Base-by-base conservation (phyloP, 2,888 invertebrate genomes). In the Mantis religiosa region DNA sequence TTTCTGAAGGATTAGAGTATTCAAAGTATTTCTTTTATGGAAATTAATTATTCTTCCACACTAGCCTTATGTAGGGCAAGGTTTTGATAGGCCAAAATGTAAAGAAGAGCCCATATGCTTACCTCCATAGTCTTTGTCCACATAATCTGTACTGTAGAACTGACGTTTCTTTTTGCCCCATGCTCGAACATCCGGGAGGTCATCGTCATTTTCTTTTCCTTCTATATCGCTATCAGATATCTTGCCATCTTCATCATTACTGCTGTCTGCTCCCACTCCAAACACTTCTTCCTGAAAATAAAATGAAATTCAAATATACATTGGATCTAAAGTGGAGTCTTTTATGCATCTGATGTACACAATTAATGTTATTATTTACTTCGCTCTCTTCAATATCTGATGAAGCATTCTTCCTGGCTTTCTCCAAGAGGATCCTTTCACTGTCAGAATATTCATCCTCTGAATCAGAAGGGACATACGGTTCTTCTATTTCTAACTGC, bases 111-210 rank as follows among this genome's bases (percentile, higher is more conserved):
- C 9, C 54, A 54, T 20, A 6, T 71, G 3, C 88, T 94, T 94
- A 91, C 96, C 96, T 85, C 96, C 95, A 94, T 97, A 97, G 93
- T 98, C 98, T 91, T 96, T 95, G 94, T 98, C 98, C 27, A 98
- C 96, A 93, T 97, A 98, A 94, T 98, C 98, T 0, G 98, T 97
- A 87, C 97, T 96, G 93, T 98, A 98, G 92, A 96, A 99, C 81
- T 95, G 94, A 89, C 94, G 95, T 91, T 96, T 97, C 91, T 96
- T 96, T 92, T 96, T 96, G 85, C 98, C 98, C 98, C 98, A 98
- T 28, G 98, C 98, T 93, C 96, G 96, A 3, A 95, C 94, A 93
- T 97, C 95, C 0, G 97, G 97, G 90, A 98, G 93, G 92, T 96
- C 95, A 92, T 95, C 95, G 91, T 96, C 95, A 41, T 95, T 94